Evolutionary conservation across 1,140 invertebrate species (phyloP), one percentile per base, ranked within the genome.

Genomic region (Pseudobourletiella spinata): DNA sequence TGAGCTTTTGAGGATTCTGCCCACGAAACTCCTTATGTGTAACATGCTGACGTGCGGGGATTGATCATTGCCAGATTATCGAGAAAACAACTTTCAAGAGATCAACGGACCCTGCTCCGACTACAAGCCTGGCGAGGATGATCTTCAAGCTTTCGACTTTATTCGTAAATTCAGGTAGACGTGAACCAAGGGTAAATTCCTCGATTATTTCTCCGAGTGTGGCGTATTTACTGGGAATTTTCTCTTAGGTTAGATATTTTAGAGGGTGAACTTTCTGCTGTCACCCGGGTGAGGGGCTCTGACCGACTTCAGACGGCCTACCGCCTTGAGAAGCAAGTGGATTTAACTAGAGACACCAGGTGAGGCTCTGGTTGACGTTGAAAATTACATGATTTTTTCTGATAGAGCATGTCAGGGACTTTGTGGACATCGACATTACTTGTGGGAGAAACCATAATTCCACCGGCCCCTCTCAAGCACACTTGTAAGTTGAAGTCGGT

Each of bases 81-180:
- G 20, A 62, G 67, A 65, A 43, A 58, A 67, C 26, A 65, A 65
- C 24, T 59, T 66, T 28, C 59, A 58, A 22, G 64, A 68, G 39
- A 32, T 67, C 11, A 70, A 70, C 44, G 74, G 74, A 0, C 83
- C 84, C 0, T 88, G 86, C 67, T 80, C 81, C 0, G 77, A 81
- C 29, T 81, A 81, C 65, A 80, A 80, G 68, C 81, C 81, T 1
- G 85, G 85, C 8, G 85, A 88, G 70, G 83, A 86, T 62, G 87
- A 88, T 74, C 78, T 88, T 16, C 83, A 86, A 68, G 83, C 82
- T 0, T 86, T 86, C 67, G 88, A 91, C 73, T 83, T 91, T 30
- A 88, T 91, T 57, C 80, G 85, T 30, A 83, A 84, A 63, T 87
- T 86, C 72, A 77, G 68, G 68, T 66, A 28, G 20, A 32, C 20